Evolutionary conservation across 1,140 invertebrate species (phyloP), one percentile per base, ranked within the genome.

Genomic region (Octopus bimaculoides): DNA sequence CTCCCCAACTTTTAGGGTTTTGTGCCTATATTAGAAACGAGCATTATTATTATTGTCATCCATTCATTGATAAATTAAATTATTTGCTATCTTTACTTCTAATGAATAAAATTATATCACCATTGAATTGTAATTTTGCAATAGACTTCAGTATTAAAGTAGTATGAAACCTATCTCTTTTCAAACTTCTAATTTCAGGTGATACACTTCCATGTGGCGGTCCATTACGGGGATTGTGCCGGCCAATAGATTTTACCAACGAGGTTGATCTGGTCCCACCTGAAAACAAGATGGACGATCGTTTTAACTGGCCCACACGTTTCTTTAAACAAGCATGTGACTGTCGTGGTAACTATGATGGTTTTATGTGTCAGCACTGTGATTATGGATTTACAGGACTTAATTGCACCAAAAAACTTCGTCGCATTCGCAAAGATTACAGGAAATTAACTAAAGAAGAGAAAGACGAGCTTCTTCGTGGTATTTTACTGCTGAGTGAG

Each of bases 361-460:
- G 74, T 75, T 75, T 6, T 17, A 75, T 75, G 74, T 75, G 74
- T 17, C 74, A 75, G 26, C 41, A 75, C 8, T 75, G 74, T 41
- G 17, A n/a, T 5, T 75, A 17, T 17, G 74, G 74, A 52, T 53
- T 52, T 17, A 75, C 74, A 5, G 74, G 74, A 14, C 0, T 5
- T 7, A 41, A 75, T 9, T 75, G 74, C 41, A 52, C 74, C 17
- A 20, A 53, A 41, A 75, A 75, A 52, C 52, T 75, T 20, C 5
- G 41, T 7, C 66, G 82, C 41, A 69, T 82, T 5, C 81, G 90
- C 20, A 88, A 89, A 74, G 90, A 91, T 80, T 89, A 90, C 81
- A 82, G 90, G 55, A 87, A 84, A 82, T 75, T 91, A 76, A 86
- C 83, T 0, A 87, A 89, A 73, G 80, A 85, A 10, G 88, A 91